These are phyloP conservation scores for Acanthococcus lagerstroemiae DNA, from an alignment of 2,888 invertebrate genomes.

Conservation along the genomic window DNA sequence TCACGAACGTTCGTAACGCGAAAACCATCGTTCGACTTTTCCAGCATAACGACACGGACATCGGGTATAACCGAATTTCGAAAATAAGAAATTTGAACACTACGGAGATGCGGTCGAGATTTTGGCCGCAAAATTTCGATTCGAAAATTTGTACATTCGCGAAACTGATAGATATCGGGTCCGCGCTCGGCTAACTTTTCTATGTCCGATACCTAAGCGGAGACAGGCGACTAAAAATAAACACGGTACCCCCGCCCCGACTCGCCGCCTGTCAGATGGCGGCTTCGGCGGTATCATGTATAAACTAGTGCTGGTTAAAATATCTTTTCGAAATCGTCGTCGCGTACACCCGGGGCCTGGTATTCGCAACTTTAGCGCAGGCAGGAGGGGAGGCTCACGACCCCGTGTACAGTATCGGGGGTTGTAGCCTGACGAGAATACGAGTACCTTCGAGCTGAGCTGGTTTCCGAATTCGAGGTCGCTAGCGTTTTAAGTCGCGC, in stretches of 20 bases:
- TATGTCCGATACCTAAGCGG: constrained; percentile 5
- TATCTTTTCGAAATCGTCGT: too few species aligned
- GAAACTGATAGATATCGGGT: constrained; percentile 8
- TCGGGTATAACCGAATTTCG: neutral
- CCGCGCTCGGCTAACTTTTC: constrained; percentile 2
- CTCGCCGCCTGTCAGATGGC: neutral
- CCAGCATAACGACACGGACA: constrained; percentile 27
- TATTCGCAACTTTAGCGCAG: too few species aligned
- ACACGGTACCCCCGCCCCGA: neutral
- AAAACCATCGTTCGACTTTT: constrained; percentile 23
- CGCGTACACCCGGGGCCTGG: too few species aligned
- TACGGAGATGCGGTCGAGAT: too few species aligned
- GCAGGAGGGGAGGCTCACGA: too few species aligned
- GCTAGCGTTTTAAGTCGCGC: too few species aligned
- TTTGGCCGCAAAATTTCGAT: neutral
- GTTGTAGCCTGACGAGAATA: too few species aligned
- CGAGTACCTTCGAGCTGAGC: too few species aligned
- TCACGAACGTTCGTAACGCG: constrained; percentile 1
- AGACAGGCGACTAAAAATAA: constrained; percentile 12
- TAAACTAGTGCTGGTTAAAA: neutral
- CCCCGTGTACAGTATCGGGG: too few species aligned
- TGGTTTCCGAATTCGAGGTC: too few species aligned
- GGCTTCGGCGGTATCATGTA: neutral
- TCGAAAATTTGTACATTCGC: constrained; percentile 25
- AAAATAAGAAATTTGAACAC: neutral